Percentiles rank a stretch among this genome's conserved stretches.
These are phyloP conservation scores for Callocephalon fimbriatum DNA, from an alignment of 2,113 vertebrate genomes.

Conservation along the genomic window DNA sequence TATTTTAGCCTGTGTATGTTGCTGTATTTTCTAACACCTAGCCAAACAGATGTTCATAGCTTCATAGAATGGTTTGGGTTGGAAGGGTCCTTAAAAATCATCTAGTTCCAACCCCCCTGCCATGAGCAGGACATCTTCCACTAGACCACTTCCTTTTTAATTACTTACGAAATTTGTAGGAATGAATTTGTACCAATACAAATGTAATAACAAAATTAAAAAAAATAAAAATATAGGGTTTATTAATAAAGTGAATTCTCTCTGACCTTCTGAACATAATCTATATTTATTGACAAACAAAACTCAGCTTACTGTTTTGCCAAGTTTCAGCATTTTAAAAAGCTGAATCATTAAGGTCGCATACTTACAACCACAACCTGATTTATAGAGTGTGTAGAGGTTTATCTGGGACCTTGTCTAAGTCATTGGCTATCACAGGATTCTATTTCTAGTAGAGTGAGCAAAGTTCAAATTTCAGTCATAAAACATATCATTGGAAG, in stretches of 20 bases:
- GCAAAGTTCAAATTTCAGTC: slow-evolving; percentile 37
- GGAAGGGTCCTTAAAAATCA: not conserved
- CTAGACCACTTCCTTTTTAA: not conserved
- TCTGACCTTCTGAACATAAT: not conserved
- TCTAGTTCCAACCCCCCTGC: not conserved
- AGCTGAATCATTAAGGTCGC: not conserved
- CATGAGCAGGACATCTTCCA: not conserved
- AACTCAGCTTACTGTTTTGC: not conserved
- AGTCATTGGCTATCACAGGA: not conserved
- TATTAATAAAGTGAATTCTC: not conserved
- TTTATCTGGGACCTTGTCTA: not conserved
- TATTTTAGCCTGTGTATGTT: not conserved
- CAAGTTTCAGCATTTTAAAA: not conserved
- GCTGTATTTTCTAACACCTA: not conserved
- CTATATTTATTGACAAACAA: not conserved
- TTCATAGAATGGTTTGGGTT: not conserved
- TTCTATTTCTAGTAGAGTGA: not conserved
- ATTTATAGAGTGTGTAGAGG: not conserved
- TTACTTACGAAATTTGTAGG: not conserved
- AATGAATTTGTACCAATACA: not conserved
- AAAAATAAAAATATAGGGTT: not conserved
- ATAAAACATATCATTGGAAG: not conserved
- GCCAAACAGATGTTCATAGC: not conserved
- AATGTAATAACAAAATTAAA: not conserved
- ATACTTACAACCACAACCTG: not conserved